These are phyloP conservation scores for Chlorops oryzae DNA, from an alignment of 1,140 invertebrate species.

Conservation along the genomic window DNA sequence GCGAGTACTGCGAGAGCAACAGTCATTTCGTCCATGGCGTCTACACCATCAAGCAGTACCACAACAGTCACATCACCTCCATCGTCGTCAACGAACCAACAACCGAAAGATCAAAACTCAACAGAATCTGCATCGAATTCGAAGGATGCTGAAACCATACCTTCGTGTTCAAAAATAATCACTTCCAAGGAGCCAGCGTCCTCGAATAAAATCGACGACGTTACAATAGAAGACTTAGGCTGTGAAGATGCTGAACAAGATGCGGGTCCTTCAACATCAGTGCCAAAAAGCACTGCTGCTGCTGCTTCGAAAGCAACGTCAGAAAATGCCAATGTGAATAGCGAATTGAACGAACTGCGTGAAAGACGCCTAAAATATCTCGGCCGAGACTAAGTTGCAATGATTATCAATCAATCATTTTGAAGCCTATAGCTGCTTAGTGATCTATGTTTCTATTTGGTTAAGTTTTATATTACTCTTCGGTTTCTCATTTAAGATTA, in stretches of 20 bases:
- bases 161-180: too few species aligned
- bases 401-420: background rate
- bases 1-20: too few species aligned
- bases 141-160: background rate
- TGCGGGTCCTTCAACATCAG: slow-evolving; percentile 18
- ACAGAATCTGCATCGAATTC: slow-evolving; percentile 15
- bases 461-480: too few species aligned
- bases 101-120: too few species aligned
- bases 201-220: slow-evolving; percentile 20
- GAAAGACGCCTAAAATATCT: slow-evolving; percentile 65
- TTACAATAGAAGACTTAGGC: slow-evolving; percentile 44
- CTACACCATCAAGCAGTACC: too few species aligned
- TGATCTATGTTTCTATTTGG: too few species aligned
- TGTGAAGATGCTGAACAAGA: slow-evolving; percentile 35
- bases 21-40: too few species aligned
- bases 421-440: too few species aligned
- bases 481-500: too few species aligned
- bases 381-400: background rate
- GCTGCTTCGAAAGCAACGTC: slow-evolving; percentile 7
- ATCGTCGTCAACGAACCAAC: too few species aligned
- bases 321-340: slow-evolving; percentile 15
- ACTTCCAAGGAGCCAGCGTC: slow-evolving; percentile 4
- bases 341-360: slow-evolving; percentile 53
- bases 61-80: too few species aligned
- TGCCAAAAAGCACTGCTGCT: slow-evolving; percentile 17